These are phyloP conservation scores for Enteromius trimaculatus DNA, from an alignment of 2,797 vertebrate genomes.

Conservation along the genomic window DNA sequence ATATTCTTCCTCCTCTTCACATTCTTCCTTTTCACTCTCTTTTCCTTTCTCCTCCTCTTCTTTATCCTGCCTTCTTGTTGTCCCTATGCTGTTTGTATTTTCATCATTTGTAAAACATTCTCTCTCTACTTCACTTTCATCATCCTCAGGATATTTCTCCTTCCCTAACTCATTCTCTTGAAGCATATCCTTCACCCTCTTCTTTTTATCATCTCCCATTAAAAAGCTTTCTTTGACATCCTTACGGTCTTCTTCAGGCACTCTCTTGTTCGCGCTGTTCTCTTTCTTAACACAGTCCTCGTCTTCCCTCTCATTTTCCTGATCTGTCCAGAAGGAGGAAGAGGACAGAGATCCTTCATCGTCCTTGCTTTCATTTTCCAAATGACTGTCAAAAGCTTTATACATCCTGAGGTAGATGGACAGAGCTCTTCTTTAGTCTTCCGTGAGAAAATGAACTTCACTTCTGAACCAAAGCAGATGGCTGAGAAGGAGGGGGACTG, in stretches of 20 bases:
- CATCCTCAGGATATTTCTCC: conserved; percentile 4
- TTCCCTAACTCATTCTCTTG: neutral
- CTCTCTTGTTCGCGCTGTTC: neutral
- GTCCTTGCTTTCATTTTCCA: conserved; percentile 56
- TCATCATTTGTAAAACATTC: neutral
- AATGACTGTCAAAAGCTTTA: conserved; percentile 58
- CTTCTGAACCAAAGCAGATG: conserved; percentile 46
- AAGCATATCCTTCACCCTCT: conserved; percentile 7
- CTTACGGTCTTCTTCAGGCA: conserved; percentile 12
- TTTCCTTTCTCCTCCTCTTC: neutral
- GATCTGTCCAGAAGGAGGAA: conserved; percentile 76
- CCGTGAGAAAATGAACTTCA: neutral
- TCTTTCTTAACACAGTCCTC: conserved; percentile 40
- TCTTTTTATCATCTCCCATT: neutral
- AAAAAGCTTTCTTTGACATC: neutral
- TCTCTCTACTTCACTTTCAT: conserved; percentile 28
- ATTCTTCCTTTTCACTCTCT: neutral
- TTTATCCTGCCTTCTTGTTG: conserved; percentile 5
- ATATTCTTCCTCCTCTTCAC: neutral
- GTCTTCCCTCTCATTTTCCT: conserved; percentile 58
- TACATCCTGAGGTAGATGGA: conserved; percentile 61
- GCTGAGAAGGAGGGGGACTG: conserved; percentile 54
- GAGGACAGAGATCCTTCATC: conserved; percentile 64
- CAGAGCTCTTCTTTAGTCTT: neutral
- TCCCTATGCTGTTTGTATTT: neutral